Evolutionary conservation across 2,888 invertebrate species (phyloP).

Genomic region (Rosalia funebris): DNA sequence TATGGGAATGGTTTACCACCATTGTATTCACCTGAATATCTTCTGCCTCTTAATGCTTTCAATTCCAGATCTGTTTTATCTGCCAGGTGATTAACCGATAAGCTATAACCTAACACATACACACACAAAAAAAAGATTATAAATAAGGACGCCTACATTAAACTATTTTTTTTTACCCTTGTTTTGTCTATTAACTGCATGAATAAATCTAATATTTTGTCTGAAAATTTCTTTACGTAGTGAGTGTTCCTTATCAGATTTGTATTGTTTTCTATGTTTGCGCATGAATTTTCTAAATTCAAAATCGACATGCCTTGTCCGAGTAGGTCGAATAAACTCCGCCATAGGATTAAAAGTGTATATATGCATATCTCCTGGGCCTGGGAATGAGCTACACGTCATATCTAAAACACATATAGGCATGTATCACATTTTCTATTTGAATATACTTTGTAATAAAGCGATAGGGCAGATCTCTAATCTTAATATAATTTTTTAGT

Average conservation of each 20-base stretch:
- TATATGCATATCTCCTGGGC: conserved; percentile 80
- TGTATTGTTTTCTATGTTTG: conserved; percentile 78
- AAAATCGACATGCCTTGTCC: conserved; percentile 75
- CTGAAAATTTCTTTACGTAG: conserved; percentile 82
- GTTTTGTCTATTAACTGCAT: conserved; percentile 58
- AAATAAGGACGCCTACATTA: too few relatives aligned
- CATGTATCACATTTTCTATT: too few relatives aligned
- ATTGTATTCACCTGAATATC: conserved; percentile 71
- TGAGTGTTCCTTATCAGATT: conserved; percentile 72
- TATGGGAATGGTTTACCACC: conserved; percentile 86
- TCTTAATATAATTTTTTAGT: too few relatives aligned
- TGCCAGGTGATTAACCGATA: conserved; percentile 88
- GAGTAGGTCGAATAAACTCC: conserved; percentile 82
- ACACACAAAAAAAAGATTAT: too few relatives aligned
- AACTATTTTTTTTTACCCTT: conserved; percentile 46
- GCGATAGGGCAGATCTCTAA: too few relatives aligned
- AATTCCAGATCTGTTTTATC: conserved; percentile 84
- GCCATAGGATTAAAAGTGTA: conserved; percentile 93
- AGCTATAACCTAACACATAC: conserved; percentile 70
- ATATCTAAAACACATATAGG: conserved; percentile 65
- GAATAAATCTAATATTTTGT: conserved; percentile 80
- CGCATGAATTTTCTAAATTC: conserved; percentile 81
- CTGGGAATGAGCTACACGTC: conserved; percentile 83
- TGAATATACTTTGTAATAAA: too few relatives aligned
- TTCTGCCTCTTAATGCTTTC: conserved; percentile 77